A percentile compares a stretch with the other conserved stretches of the same genome.
phyloP scores from a whole-genome alignment of 1,140 invertebrate species.

The Callitettix versicolor region DNA sequence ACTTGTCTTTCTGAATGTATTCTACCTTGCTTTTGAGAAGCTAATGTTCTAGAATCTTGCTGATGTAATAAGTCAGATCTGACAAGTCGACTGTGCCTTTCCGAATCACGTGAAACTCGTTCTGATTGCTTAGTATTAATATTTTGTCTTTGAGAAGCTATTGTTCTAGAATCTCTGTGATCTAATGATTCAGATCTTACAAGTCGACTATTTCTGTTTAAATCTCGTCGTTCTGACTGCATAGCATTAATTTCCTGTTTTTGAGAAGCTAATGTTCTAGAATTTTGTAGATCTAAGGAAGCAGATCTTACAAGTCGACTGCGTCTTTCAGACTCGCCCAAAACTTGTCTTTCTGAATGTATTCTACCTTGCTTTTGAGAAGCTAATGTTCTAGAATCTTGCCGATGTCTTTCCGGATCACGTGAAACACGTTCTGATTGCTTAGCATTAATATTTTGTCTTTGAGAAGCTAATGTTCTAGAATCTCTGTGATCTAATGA shows the following conservation, averaged over 20 bases:
- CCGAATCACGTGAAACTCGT: not conserved
- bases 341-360: no score
- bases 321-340: no score
- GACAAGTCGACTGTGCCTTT: not conserved
- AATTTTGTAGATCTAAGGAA: not conserved
- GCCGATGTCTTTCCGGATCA: no score
- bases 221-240: not conserved
- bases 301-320: no score
- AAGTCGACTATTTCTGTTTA: not conserved
- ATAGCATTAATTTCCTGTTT: not conserved
- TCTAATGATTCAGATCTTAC: not conserved
- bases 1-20: conserved; percentile 8
- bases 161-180: not conserved
- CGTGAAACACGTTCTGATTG: no score
- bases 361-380: no score
- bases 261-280: not conserved
- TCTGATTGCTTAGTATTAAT: not conserved
- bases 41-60: not conserved
- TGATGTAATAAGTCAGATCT: not conserved
- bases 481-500: no score
- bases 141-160: not conserved
- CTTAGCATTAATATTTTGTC: no score
- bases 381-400: no score
- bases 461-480: no score
- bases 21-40: not conserved